Evolutionary conservation across 2,797 vertebrate species (phyloP), one percentile per base, ranked within the genome.

Genomic region (Nyctalus aviator): DNA sequence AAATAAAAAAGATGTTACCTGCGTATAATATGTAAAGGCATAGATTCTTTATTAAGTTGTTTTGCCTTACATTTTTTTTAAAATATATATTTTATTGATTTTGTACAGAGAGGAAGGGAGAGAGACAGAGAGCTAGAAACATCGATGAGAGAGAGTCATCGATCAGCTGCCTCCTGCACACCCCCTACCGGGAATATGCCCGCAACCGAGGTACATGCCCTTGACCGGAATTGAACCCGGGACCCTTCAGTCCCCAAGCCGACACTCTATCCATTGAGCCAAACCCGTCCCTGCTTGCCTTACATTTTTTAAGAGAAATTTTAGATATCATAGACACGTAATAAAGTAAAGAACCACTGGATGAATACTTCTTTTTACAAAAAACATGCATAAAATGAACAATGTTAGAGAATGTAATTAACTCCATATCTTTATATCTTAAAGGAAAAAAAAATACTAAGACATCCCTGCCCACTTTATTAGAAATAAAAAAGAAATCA

Each of bases 401-500:
- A 90, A 53, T 59, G 41, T 41, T 94, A 92, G 46, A 75, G 57
- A 95, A 59, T 90, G 17, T 71, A 91, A 88, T 88, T 93, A 82
- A 57, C 15, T 71, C 20, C 21, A 46, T 62, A 86, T 90, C 64
- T 95, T 96, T 82, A 86, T 37, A 93, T 91, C n/a, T 92, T 90
- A 94, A 83, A 83, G 93, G 41, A 71, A 94, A 71, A 89, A 89
- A 20, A 81, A 77, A 87, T 82, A 69, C 44, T 93, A 71, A 85
- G 77, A 76, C 55, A 93, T 30, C 77, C 46, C 21, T 94, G 37
- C 15, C 35, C 77, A 79, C 14, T 7, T 78, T 66, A 50, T 90
- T 72, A 69, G 82, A 92, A 91, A 55, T 69, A 88, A 76, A 82
- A 76, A 20, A 88, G 30, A 79, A 93, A 83, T 92, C 53, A 72